A percentile compares a stretch with the other conserved stretches of the same genome.
These are phyloP conservation scores for Nymphicus hollandicus DNA, from an alignment of 2,113 vertebrate genomes.

Conservation along the genomic window DNA sequence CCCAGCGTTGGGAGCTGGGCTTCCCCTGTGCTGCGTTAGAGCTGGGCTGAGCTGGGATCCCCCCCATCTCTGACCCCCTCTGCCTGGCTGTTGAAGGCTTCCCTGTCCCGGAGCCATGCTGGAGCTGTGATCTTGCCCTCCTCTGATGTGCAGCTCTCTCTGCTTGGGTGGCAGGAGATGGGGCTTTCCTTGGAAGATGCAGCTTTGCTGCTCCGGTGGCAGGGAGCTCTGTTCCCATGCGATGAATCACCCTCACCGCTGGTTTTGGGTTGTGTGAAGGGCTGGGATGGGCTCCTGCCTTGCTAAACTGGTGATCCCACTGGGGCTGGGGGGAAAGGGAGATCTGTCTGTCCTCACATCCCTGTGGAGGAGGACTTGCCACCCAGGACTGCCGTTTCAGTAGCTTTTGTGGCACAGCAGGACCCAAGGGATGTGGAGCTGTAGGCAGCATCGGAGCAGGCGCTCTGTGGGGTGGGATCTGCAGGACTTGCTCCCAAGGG, in stretches of 20 bases:
- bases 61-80: fast-evolving
- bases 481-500: not conserved
- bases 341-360: not conserved
- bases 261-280: not conserved
- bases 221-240: not conserved
- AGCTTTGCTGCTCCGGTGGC: not conserved
- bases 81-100: not conserved
- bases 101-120: not conserved
- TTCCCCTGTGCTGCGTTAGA: fast-evolving
- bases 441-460: not conserved
- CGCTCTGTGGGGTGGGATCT: not conserved
- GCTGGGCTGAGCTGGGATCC: not conserved
- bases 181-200: not conserved
- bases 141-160: not conserved
- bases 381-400: not conserved
- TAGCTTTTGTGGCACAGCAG: not conserved
- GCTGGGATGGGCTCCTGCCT: not conserved
- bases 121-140: not conserved
- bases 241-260: fast-evolving
- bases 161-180: not conserved
- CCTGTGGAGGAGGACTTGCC: not conserved
- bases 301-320: not conserved
- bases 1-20: not conserved
- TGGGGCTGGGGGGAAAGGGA: not conserved
- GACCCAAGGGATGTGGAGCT: not conserved